Base-by-base conservation (phyloP, 2,797 vertebrate genomes). In the Sebastes jordani region DNA sequence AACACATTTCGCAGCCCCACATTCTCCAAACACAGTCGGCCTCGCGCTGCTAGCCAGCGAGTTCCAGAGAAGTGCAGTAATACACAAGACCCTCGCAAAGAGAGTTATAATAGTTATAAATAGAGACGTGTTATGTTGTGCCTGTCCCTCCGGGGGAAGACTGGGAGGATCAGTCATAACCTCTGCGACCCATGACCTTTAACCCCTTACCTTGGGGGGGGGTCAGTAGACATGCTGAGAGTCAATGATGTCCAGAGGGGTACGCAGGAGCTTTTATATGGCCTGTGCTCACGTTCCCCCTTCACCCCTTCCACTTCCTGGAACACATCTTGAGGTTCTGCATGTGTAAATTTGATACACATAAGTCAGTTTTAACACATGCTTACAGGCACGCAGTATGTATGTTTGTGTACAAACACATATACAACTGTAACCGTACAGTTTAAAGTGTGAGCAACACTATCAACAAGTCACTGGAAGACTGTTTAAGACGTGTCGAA, bases 211-310 rank as follows among this genome's bases (percentile, higher is more conserved):
- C 89, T 87, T 7, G 4, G 73, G 76, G 89, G 55, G 46, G 89
- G 71, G 52, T 76, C 75, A 54, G 80, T 38, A 79, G 83, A 88
- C 88, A 10, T 88, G 90, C 87, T 89, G 88, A 67, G 87, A 86
- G 90, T 92, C 81, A 90, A 77, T 78, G 86, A 90, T 83, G 91
- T 94, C 90, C 90, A 93, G 86, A 90, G 88, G 87, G 73, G 36
- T 61, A 66, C 65, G 71, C 72, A 66, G 59, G 63, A 74, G 65
- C 71, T 87, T 90, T 86, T 81, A 84, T 84, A 72, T 25, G 78
- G 30, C 71, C 78, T 71, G 46, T 62, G 78, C 61, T 82, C 76
- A 52, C 29, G 9, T 55, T 66, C 54, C 74, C 78, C 27, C 67
- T 64, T 76, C 55, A 78, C 68, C 78, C 55, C 34, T 10, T 49